phyloP scores from a whole-genome alignment of 2,113 vertebrate species.

The Daboia siamensis region DNA sequence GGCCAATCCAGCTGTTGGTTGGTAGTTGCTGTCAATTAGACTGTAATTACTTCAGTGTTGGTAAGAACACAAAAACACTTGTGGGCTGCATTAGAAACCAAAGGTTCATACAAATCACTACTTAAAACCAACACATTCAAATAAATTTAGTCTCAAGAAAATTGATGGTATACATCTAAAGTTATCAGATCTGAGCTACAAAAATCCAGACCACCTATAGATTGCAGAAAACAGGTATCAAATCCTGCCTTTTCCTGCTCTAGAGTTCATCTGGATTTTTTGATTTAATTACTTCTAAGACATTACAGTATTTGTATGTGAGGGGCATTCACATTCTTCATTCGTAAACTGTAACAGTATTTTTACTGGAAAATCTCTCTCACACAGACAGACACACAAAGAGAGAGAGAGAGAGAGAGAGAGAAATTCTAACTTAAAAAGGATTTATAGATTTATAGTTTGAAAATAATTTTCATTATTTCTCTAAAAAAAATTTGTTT shows the following conservation, averaged over 20 bases:
- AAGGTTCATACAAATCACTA: constrained; percentile 6
- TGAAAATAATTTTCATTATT: not conserved
- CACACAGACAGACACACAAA: too few relatives aligned
- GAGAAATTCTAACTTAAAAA: not conserved
- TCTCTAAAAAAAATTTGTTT: not conserved
- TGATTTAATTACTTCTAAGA: not conserved
- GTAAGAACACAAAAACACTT: constrained; percentile 36
- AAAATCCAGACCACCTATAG: not conserved
- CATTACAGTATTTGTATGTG: not conserved
- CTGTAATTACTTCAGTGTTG: constrained; percentile 3
- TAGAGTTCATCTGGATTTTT: not conserved
- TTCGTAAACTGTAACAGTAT: not conserved
- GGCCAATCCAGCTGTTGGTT: constrained; percentile 28
- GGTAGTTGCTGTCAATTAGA: constrained; percentile 30
- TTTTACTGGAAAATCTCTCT: not conserved
- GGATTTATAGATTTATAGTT: not conserved
- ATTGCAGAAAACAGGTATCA: not conserved
- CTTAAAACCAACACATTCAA: constrained; percentile 9
- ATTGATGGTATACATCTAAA: not conserved
- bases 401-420: too few relatives aligned
- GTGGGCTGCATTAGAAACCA: not conserved
- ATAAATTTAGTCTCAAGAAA: not conserved
- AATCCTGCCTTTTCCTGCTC: not conserved
- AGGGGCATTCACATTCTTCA: not conserved
- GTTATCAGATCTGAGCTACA: not conserved